phyloP scores from a whole-genome alignment of 23 tunicate genomes.

The Phallusia fumigata region DNA sequence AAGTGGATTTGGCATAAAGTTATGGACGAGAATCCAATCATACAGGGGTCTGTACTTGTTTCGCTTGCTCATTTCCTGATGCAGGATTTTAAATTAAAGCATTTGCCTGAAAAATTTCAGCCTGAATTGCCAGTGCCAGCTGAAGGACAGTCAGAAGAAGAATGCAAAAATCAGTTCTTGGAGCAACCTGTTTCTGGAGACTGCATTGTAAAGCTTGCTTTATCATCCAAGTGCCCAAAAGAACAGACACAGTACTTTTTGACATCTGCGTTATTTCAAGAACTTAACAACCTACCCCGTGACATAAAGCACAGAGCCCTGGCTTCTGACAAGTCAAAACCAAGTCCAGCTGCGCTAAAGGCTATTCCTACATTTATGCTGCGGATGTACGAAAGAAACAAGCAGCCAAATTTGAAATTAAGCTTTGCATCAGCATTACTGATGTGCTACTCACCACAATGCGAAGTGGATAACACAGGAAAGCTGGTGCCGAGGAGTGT shows the following conservation, averaged over 20 bases:
- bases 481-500: conserved; percentile 22
- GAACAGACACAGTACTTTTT: conserved; percentile 44
- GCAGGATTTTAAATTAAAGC: conserved; percentile 35
- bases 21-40: background rate
- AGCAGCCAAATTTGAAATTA: conserved; percentile 60
- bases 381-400: conserved; percentile 56
- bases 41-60: conserved; percentile 27
- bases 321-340: conserved; percentile 20
- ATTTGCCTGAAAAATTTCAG: conserved; percentile 33
- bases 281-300: conserved; percentile 56
- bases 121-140: conserved; percentile 27
- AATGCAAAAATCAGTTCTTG: conserved; percentile 24
- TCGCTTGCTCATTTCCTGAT: conserved; percentile 42
- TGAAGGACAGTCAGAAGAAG: conserved; percentile 4
- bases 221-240: background rate
- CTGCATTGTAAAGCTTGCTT: conserved; percentile 5
- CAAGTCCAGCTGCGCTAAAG: conserved; percentile 25
- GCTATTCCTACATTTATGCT: conserved; percentile 43
- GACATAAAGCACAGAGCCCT: conserved; percentile 74
- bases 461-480: conserved; percentile 13
- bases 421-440: conserved; percentile 45
- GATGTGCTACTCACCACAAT: conserved; percentile 31
- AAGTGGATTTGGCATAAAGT: conserved; percentile 38
- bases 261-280: conserved; percentile 33
- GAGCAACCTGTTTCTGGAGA: conserved; percentile 30